These are phyloP conservation scores for Dolomedes plantarius DNA, from an alignment of 2,888 invertebrate genomes.

Conservation along the genomic window DNA sequence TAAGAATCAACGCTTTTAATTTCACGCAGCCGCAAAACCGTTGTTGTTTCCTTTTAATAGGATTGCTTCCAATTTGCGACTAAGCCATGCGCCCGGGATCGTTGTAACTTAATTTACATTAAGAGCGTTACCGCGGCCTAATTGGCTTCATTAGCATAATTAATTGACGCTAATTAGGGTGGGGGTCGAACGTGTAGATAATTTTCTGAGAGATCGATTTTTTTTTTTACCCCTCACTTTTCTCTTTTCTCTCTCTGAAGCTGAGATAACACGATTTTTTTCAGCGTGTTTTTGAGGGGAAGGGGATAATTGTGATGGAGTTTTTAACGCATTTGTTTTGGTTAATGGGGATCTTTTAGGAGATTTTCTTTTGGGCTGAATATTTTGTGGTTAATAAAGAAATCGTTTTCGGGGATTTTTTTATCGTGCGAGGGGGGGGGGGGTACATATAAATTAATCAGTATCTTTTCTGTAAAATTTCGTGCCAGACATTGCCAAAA, in stretches of 20 bases:
- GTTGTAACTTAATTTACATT: constrained; percentile 47
- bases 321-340: constrained; percentile 14
- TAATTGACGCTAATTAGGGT: constrained; percentile 64
- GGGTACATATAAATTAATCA: constrained; percentile 4
- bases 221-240: constrained; percentile 1
- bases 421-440: too few species aligned
- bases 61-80: constrained; percentile 36
- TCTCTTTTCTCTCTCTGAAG: neutral
- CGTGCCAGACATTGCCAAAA: neutral
- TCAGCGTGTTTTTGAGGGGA: neutral
- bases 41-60: constrained; percentile 33
- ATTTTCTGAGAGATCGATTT: neutral
- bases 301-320: constrained; percentile 4
- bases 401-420: neutral
- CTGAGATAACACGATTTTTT: neutral
- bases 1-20: constrained; percentile 65
- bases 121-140: constrained; percentile 54
- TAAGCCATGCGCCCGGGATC: constrained; percentile 37
- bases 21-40: constrained; percentile 22
- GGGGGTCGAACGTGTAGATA: neutral
- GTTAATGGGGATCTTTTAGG: neutral
- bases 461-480: neutral
- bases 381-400: constrained; percentile 1
- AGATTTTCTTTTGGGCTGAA: neutral
- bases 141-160: constrained; percentile 70